phyloP scores from a whole-genome alignment of 2,797 vertebrate genomes.

The Gastrophryne carolinensis region DNA sequence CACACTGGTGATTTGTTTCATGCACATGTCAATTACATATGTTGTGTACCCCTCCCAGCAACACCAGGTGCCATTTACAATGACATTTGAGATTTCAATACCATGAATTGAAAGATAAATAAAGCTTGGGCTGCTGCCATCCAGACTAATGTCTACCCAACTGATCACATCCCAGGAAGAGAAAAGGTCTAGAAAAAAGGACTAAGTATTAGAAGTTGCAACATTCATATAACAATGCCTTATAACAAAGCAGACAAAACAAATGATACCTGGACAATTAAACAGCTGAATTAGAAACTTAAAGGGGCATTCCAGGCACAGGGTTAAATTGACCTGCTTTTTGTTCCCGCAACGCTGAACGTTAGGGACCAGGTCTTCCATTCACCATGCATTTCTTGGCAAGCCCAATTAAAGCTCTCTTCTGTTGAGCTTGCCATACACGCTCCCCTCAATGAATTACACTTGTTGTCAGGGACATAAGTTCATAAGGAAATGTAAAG shows the following conservation, averaged over 20 bases:
- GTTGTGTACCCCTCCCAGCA: conserved; percentile 11
- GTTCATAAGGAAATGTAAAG: too few relatives aligned
- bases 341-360: neutral
- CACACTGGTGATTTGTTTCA: conserved; percentile 4
- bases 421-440: too few relatives aligned
- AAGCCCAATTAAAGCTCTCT: too few relatives aligned
- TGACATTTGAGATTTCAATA: conserved; percentile 47
- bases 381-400: too few relatives aligned
- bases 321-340: too few relatives aligned
- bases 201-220: neutral
- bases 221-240: neutral
- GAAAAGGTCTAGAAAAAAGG: conserved; percentile 69
- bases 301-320: too few relatives aligned
- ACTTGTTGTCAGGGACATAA: too few relatives aligned
- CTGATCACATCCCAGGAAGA: conserved; percentile 74
- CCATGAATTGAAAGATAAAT: conserved; percentile 60
- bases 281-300: neutral
- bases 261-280: too few relatives aligned
- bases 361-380: too few relatives aligned
- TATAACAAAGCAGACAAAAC: too few relatives aligned
- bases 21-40: neutral
- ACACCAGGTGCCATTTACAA: conserved; percentile 30
- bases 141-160: conserved; percentile 77
- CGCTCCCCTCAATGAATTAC: too few relatives aligned
- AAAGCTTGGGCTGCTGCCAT: conserved; percentile 73